Evolutionary conservation across 2,888 invertebrate species (phyloP), one percentile per base, ranked within the genome.

Genomic region (Orchesella flavescens): DNA sequence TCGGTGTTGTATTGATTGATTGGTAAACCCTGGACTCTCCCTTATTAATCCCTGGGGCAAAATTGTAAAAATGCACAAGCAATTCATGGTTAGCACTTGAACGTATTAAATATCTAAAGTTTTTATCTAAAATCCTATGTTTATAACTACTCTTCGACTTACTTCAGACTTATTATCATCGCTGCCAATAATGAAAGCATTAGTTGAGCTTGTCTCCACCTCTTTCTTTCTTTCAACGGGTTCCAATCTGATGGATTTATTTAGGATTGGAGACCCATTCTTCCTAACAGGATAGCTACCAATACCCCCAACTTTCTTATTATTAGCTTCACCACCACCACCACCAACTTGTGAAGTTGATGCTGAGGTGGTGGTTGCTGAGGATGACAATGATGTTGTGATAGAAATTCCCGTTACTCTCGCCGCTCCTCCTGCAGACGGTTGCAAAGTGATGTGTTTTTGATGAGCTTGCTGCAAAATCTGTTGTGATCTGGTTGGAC

Each of bases 221-320:
- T 74, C 72, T 12, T 61, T 69, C 17, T 53, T 73, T 24, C 61
- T 66, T 13, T 61, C 68, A 1, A 80, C 80, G 1, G 80, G 15
- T 24, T 82, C 82, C 10, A 82, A 71, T 55, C 66, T 76, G 21
- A 82, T 71, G 10, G 82, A 82, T 19, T 57, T 83, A 19, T 59
- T 77, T 5, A 83, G 10, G 2, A 72, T 57, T 4, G 83, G 77
- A 0, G 83, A 83, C 13, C 83, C 83, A 77, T 77, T 83, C 19
- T 83, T 83, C 2, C 83, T 71, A 66, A 83, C 83, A 15, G 83
- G 83, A 49, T 76, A 83, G 53, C 83, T 77, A 13, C 72, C 83
- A 77, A 24, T 23, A 44, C 63, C 71, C 4, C n/a, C 24, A 2
- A 65, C 10, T 65, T 46, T 44, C 9, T n/a, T n/a, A n/a, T 24